Conservation (phyloP, 1,140 invertebrate genomes). For the Prorops nasuta region DNA sequence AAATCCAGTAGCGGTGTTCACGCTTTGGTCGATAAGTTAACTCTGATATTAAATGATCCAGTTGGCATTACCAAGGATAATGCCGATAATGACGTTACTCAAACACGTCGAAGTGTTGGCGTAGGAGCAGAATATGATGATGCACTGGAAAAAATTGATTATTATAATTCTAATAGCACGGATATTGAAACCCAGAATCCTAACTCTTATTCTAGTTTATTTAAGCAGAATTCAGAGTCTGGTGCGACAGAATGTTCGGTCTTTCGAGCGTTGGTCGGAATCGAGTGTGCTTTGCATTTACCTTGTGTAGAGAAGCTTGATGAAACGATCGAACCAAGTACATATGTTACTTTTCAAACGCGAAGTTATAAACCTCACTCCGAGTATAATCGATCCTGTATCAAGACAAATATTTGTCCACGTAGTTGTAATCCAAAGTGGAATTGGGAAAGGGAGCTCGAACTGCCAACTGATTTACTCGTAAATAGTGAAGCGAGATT, state of each 20-base stretch:
- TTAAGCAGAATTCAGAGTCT: constrained; percentile 5
- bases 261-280: constrained; percentile 56
- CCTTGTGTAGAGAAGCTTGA: constrained; percentile 52
- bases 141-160: constrained; percentile 17
- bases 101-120: constrained; percentile 45
- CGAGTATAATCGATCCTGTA: constrained; percentile 36
- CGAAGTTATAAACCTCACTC: constrained; percentile 35
- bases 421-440: constrained; percentile 60
- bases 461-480: constrained; percentile 56
- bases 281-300: constrained; percentile 61
- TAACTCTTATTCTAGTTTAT: background rate
- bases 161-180: constrained; percentile 5
- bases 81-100: constrained; percentile 37
- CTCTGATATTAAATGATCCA: constrained; percentile 20
- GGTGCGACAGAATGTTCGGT: constrained; percentile 1
- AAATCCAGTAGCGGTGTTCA: background rate
- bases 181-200: constrained; percentile 1
- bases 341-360: constrained; percentile 63
- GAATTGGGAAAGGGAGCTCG: constrained; percentile 59
- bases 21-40: constrained; percentile 20
- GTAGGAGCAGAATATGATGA: constrained; percentile 49
- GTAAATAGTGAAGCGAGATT: constrained; percentile 60
- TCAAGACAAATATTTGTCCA: constrained; percentile 56
- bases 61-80: constrained; percentile 26
- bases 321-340: constrained; percentile 54